Evolutionary conservation across 2,113 vertebrate genomes (phyloP), one percentile per base, ranked within the genome.

Genomic region (Chionodraco myersi): DNA sequence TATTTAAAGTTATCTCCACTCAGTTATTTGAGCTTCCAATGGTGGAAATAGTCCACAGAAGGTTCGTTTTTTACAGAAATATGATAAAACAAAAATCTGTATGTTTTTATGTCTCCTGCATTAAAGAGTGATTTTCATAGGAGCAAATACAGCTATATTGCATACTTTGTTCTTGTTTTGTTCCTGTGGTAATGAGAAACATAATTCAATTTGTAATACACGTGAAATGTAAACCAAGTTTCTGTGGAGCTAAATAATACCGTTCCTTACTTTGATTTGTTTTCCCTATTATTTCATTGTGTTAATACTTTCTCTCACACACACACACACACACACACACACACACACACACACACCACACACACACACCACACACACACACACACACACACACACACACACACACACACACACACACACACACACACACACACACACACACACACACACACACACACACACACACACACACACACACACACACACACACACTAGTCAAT

Each of bases 131-230:
- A 51, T 62, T 23, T 52, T n/a, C 36, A 6, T 36, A 63, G 7
- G 11, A 47, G 2, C 4, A 16, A 53, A 59, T 75, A 67, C 1
- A 56, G 18, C 45, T 77, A 49, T 54, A 75, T 30, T 30, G 65
- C 45, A 9, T 6, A 48, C 56, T 30, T n/a, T 60, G n/a, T 21
- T n/a, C 30, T 59, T 10, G 26, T 51, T 56, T 61, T 47, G 14
- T 64, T 72, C 57, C 16, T 26, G 11, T 56, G 53, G 67, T 72
- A 83, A 75, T 77, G 56, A 63, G 57, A 26, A 62, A 63, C 34
- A 53, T 75, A 36, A 77, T 64, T 72, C 44, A 21, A 67, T 77
- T 72, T 72, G 61, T 65, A 79, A 84, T 84, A 45, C 82, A 44
- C 71, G 41, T 61, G 49, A 15, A 36, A 57, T 79, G 34, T 26